Percentiles rank a stretch among this genome's conserved stretches.
Evolutionary conservation across 2,797 vertebrate genomes (phyloP).

Genomic region (Melanotaenia boesemani): DNA sequence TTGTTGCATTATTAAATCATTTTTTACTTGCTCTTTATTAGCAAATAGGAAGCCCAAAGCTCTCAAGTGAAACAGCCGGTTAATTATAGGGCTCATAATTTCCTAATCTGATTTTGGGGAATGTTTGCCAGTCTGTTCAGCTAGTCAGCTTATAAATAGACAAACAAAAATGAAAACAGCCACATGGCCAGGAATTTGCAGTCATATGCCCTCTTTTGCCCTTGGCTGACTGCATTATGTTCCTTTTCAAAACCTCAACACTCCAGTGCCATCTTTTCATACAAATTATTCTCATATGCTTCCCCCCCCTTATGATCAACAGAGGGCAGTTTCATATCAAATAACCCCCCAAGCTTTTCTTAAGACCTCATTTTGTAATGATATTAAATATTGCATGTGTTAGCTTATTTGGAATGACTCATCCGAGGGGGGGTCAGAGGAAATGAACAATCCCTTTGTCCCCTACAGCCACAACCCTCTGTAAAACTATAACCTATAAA

Average conservation of each 20-base stretch:
- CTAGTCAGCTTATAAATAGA: conserved; percentile 67
- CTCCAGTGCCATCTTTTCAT: conserved; percentile 65
- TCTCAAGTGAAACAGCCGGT: conserved; percentile 56
- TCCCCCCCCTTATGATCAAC: conserved; percentile 61
- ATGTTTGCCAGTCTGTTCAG: conserved; percentile 60
- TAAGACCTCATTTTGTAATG: conserved; percentile 67
- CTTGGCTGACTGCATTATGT: conserved; percentile 62
- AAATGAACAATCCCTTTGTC: conserved; percentile 76
- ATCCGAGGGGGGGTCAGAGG: conserved; percentile 51
- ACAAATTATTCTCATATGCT: conserved; percentile 77
- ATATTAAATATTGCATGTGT: conserved; percentile 63
- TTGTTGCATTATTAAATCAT: conserved; percentile 66
- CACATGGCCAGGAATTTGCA: conserved; percentile 72
- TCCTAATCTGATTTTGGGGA: conserved; percentile 73
- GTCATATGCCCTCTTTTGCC: conserved; percentile 67
- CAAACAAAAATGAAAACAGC: conserved; percentile 61
- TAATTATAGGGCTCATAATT: conserved; percentile 71
- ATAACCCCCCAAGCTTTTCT: conserved; percentile 64
- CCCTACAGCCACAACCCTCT: conserved; percentile 48
- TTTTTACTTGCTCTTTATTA: conserved; percentile 67
- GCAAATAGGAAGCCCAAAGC: conserved; percentile 51
- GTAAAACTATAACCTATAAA: conserved; percentile 78
- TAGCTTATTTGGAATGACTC: conserved; percentile 76
- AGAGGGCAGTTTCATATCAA: conserved; percentile 67
- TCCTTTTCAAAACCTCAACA: conserved; percentile 50